Evolutionary conservation across 2,113 vertebrate genomes (phyloP).

Genomic region (Ia io): DNA sequence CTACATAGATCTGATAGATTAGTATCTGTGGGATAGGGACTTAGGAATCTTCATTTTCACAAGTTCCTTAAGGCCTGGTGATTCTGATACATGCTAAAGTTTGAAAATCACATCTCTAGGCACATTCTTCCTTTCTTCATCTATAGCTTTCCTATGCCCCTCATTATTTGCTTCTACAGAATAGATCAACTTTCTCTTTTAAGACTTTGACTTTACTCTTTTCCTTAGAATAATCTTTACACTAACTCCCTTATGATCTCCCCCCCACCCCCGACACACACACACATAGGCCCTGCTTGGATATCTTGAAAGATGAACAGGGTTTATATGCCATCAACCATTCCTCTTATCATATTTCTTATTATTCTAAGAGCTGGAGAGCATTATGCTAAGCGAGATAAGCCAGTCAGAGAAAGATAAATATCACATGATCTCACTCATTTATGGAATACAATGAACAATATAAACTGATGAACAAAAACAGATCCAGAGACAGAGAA

Average conservation of each 20-base stretch:
- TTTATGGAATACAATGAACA: too few species aligned
- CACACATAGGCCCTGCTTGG: not conserved
- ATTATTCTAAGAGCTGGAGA: not conserved
- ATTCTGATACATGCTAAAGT: not conserved
- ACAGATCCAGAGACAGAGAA: too few species aligned
- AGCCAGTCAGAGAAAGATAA: too few species aligned
- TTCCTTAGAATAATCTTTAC: not conserved
- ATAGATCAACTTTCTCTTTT: not conserved
- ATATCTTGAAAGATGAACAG: not conserved
- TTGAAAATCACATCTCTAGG: not conserved
- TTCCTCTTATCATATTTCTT: not conserved
- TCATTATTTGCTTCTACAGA: not conserved
- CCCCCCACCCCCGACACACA: too few species aligned
- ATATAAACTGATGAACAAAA: too few species aligned
- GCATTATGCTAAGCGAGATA: too few species aligned
- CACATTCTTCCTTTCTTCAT: too few species aligned
- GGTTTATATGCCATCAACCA: not conserved
- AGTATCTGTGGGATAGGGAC: not conserved
- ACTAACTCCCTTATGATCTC: not conserved
- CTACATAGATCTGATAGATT: not conserved
- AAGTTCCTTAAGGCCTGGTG: not conserved
- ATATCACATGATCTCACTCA: too few species aligned
- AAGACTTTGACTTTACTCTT: not conserved
- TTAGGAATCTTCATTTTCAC: not conserved
- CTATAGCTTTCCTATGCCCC: not conserved